Evolutionary conservation across 2,113 vertebrate species (phyloP).

Genomic region (Sylvilagus bachmani): DNA sequence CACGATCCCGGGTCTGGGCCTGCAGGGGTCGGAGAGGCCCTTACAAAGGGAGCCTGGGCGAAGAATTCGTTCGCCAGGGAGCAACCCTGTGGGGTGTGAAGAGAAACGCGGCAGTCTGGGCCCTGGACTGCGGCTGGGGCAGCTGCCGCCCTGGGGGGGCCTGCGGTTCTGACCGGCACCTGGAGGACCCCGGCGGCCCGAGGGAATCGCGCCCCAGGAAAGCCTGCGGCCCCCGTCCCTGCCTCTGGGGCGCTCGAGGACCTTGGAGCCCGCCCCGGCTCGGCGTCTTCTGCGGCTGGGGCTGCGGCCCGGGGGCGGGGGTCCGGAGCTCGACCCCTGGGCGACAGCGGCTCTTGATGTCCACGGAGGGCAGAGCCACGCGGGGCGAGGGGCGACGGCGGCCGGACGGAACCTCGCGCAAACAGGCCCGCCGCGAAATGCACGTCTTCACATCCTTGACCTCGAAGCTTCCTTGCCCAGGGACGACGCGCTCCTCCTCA

Average conservation of each 20-base stretch:
- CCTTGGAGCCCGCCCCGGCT: neutral
- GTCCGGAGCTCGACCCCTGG: neutral
- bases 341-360: neutral
- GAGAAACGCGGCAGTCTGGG: neutral
- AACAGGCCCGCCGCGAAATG: neutral
- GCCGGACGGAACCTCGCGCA: neutral
- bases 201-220: neutral
- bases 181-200: neutral
- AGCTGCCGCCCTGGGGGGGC: neutral
- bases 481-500: neutral
- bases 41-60: accelerated
- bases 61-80: neutral
- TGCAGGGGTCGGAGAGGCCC: too few relatives aligned
- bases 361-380: neutral
- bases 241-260: neutral
- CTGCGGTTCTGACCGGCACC: neutral
- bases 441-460: neutral
- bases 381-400: neutral
- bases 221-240: neutral
- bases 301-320: too few relatives aligned
- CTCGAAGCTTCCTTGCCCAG: neutral
- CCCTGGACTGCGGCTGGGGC: neutral
- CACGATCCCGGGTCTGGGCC: too few relatives aligned
- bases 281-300: too few relatives aligned
- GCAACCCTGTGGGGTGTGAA: neutral